Evolutionary conservation across 1,140 invertebrate species (phyloP).

Genomic region (Himalopsyche phryganea): DNA sequence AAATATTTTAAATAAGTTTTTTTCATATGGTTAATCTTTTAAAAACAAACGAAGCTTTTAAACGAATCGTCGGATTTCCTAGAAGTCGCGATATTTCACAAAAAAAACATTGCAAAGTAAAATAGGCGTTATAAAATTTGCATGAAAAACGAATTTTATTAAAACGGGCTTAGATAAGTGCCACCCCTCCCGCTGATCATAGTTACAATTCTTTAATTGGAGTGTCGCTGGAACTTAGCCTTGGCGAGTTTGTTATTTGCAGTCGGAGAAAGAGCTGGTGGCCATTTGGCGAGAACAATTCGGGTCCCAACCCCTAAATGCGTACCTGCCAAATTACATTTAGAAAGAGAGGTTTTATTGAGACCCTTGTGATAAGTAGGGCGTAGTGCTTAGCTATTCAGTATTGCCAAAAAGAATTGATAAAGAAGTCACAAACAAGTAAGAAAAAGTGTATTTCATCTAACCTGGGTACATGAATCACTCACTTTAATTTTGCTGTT

Average conservation of each 20-base stretch:
- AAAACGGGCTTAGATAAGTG: not conserved
- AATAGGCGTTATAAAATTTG: slow-evolving; percentile 1
- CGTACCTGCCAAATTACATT: slow-evolving; percentile 10
- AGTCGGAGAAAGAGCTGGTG: not conserved
- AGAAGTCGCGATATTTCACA: too few species aligned
- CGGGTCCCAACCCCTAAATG: not conserved
- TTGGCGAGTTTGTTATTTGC: not conserved
- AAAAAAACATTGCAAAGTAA: not conserved
- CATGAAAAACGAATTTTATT: not conserved
- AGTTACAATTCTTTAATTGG: slow-evolving; percentile 4
- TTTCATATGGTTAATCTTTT: not conserved
- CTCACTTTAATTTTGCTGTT: too few species aligned
- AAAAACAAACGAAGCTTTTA: not conserved
- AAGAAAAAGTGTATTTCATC: not conserved
- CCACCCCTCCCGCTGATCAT: not conserved
- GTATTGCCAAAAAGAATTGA: not conserved
- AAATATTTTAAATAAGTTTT: not conserved
- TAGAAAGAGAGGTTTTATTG: slow-evolving; percentile 6
- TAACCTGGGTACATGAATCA: not conserved
- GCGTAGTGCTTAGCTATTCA: not conserved
- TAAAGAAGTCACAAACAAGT: not conserved
- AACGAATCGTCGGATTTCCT: not conserved
- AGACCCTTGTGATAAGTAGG: not conserved
- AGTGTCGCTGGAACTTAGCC: not conserved
- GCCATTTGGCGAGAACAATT: not conserved